These are phyloP conservation scores for Chamaedrilus cognettii DNA, from an alignment of 2,888 invertebrate genomes.

Conservation along the genomic window DNA sequence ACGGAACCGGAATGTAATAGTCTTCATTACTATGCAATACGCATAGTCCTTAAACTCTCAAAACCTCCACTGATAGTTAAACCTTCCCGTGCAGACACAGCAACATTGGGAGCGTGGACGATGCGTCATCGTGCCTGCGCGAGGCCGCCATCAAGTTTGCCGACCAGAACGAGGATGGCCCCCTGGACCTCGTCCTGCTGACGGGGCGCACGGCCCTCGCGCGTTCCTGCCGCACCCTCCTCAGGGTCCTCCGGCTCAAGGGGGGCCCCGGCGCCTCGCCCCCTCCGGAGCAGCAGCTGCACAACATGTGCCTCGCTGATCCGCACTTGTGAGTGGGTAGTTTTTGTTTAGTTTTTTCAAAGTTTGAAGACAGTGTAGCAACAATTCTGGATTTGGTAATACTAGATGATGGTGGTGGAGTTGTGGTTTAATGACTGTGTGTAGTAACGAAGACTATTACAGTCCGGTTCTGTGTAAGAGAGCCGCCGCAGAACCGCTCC, in stretches of 20 bases:
- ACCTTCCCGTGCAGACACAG: slow-evolving; percentile 35
- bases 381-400: not conserved
- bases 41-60: too few species aligned
- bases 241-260: not conserved
- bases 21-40: too few species aligned
- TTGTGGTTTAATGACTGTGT: too few species aligned
- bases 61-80: too few species aligned
- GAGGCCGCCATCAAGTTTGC: slow-evolving; percentile 38
- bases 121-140: slow-evolving; percentile 30
- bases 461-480: too few species aligned
- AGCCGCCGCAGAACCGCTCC: too few species aligned
- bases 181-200: slow-evolving; percentile 35
- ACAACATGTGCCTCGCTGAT: slow-evolving; percentile 7
- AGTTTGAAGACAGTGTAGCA: not conserved
- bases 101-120: slow-evolving; percentile 35
- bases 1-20: too few species aligned
- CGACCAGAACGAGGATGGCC: slow-evolving; percentile 39
- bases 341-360: not conserved
- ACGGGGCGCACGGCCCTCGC: slow-evolving; percentile 33
- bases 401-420: too few species aligned
- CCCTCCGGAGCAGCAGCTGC: not conserved
- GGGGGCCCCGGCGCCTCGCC: not conserved
- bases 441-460: too few species aligned
- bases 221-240: not conserved
- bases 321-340: slow-evolving; percentile 16